Evolutionary conservation across 2,888 invertebrate genomes (phyloP).

Genomic region (Mechanitis messenoides): DNA sequence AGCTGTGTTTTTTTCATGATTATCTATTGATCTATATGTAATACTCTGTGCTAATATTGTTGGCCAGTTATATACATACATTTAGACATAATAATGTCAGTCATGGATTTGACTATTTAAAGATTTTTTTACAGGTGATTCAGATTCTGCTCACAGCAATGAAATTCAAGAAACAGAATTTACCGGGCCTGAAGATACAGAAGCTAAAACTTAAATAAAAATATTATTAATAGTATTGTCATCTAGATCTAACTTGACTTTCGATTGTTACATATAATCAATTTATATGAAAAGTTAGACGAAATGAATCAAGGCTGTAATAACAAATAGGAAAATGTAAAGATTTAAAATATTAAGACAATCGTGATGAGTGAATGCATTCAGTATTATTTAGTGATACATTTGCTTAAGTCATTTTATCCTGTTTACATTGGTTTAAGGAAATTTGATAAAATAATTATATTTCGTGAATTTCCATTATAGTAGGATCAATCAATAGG

Average conservation of each 20-base stretch:
- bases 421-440: constrained; percentile 14
- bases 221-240: too few relatives aligned
- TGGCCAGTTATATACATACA: too few relatives aligned
- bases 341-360: constrained; percentile 1
- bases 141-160: constrained; percentile 58
- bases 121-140: constrained; percentile 44
- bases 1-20: too few relatives aligned
- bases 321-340: not conserved
- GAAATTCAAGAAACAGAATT: constrained; percentile 55
- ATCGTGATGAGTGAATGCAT: constrained; percentile 27
- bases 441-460: not conserved
- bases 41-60: too few relatives aligned
- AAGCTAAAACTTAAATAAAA: too few relatives aligned
- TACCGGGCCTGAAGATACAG: constrained; percentile 49
- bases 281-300: constrained; percentile 43
- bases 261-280: too few relatives aligned
- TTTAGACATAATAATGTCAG: too few relatives aligned
- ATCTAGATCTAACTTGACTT: too few relatives aligned
- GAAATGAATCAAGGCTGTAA: not conserved
- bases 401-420: constrained; percentile 16
- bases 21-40: too few relatives aligned
- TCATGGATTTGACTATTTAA: not conserved
- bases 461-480: not conserved
- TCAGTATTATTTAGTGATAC: constrained; percentile 38
- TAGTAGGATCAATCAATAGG: not conserved